These are phyloP conservation scores for Chesias legatella DNA, from an alignment of 2,888 invertebrate species.

Conservation along the genomic window DNA sequence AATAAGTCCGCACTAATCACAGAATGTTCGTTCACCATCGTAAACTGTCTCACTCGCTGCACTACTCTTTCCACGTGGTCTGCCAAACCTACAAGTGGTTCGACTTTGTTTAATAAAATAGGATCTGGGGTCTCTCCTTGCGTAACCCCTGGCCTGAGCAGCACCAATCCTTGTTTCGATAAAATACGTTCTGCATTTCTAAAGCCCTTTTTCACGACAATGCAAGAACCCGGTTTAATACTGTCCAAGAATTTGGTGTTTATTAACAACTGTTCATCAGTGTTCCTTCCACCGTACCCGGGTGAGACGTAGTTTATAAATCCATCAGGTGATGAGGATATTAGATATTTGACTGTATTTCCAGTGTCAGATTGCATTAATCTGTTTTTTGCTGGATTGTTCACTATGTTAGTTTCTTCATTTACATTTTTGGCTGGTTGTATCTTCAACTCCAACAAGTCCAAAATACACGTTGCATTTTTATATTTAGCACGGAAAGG, in stretches of 20 bases:
- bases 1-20: conserved; percentile 3
- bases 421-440: too few relatives aligned
- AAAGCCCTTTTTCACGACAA: not conserved
- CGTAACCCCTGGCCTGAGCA: too few relatives aligned
- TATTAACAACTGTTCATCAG: conserved; percentile 1
- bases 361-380: conserved; percentile 1
- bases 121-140: too few relatives aligned
- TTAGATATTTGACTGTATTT: conserved; percentile 4
- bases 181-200: not conserved
- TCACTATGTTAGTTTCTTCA: too few relatives aligned
- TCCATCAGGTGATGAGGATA: not conserved
- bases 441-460: conserved; percentile 1
- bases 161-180: not conserved
- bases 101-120: too few relatives aligned
- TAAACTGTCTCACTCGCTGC: conserved; percentile 1
- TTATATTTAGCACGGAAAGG: not conserved
- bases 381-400: too few relatives aligned
- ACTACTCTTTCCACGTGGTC: not conserved
- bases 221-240: not conserved
- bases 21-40: not conserved
- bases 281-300: conserved; percentile 1
- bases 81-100: too few relatives aligned
- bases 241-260: not conserved
- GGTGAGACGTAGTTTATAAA: conserved; percentile 6
- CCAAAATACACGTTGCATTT: not conserved